A percentile compares a stretch with the other conserved stretches of the same genome.
These are phyloP conservation scores for Aphaenogaster ashmeadi DNA, from an alignment of 1,140 invertebrate genomes.

Conservation along the genomic window DNA sequence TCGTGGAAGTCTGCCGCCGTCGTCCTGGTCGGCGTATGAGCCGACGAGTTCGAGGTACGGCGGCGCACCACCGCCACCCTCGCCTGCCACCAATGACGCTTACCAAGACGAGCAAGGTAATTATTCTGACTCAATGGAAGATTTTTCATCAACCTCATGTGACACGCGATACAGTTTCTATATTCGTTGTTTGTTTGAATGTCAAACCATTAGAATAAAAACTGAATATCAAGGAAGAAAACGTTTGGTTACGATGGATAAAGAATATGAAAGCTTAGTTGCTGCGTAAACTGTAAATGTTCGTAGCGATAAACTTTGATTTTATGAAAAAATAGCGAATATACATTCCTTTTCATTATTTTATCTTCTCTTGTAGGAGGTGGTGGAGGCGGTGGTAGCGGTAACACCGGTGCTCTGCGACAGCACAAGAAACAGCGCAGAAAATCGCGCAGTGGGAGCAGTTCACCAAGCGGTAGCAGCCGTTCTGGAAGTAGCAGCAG, in stretches of 20 bases:
- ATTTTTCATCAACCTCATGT: neutral
- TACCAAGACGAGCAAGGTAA: slow-evolving; percentile 83
- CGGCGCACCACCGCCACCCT: slow-evolving; percentile 82
- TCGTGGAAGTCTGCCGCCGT: slow-evolving; percentile 79
- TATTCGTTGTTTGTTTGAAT: neutral
- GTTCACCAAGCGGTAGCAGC: slow-evolving; percentile 88
- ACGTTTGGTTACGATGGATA: neutral
- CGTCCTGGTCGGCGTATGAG: slow-evolving; percentile 84
- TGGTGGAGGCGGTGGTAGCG: slow-evolving; percentile 73
- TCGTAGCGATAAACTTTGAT: neutral
- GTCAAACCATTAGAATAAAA: neutral
- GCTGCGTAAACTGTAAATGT: neutral
- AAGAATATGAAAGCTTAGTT: neutral
- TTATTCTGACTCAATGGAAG: neutral
- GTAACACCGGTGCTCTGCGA: slow-evolving; percentile 76
- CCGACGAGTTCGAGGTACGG: slow-evolving; percentile 83
- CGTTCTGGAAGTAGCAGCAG: slow-evolving; percentile 89
- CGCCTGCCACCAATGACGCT: slow-evolving; percentile 81
- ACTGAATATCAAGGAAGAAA: neutral
- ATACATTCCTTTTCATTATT: slow-evolving; percentile 22
- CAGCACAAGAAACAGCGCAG: slow-evolving; percentile 85
- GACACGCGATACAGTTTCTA: neutral
- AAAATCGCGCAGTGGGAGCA: slow-evolving; percentile 86
- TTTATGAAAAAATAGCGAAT: neutral
- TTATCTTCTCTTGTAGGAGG: slow-evolving; percentile 64